Conservation (phyloP, 1,140 invertebrate species). For the Metopolophium dirhodum region DNA sequence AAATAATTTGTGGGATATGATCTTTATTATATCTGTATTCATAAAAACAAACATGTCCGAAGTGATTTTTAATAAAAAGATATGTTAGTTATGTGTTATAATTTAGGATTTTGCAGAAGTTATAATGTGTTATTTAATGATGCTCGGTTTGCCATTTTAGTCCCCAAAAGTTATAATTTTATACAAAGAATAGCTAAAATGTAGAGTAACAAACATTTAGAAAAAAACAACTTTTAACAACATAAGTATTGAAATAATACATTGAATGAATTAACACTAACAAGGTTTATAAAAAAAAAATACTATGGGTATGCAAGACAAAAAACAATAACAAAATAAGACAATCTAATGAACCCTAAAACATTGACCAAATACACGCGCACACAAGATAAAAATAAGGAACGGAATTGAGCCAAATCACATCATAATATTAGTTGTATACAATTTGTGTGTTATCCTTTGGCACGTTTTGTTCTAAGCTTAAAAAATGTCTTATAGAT, state of each 20-base stretch:
- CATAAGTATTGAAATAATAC: constrained; percentile 48
- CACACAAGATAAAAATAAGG: constrained; percentile 47
- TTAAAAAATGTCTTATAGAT: constrained; percentile 40
- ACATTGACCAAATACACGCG: constrained; percentile 51
- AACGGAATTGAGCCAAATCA: constrained; percentile 55
- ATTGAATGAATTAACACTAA: constrained; percentile 20
- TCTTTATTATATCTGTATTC: background rate
- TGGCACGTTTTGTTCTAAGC: constrained; percentile 52
- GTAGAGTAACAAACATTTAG: background rate
- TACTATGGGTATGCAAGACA: background rate
- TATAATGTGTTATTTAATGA: background rate
- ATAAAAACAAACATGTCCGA: background rate
- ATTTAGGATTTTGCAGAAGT: background rate
- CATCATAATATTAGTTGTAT: constrained; percentile 49
- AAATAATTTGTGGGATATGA: background rate
- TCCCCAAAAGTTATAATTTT: background rate
- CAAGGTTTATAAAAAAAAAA: background rate
- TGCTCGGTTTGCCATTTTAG: background rate
- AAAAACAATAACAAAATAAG: constrained; percentile 40
- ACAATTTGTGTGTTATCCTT: constrained; percentile 54
- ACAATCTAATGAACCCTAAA: constrained; percentile 45
- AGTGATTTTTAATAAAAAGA: background rate
- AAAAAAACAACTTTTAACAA: constrained; percentile 31
- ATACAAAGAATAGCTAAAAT: background rate
- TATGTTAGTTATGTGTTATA: background rate